Percentiles rank a stretch among this genome's conserved stretches.
These are phyloP conservation scores for Cotesia chilonis DNA, from an alignment of 1,140 invertebrate species.

Conservation along the genomic window DNA sequence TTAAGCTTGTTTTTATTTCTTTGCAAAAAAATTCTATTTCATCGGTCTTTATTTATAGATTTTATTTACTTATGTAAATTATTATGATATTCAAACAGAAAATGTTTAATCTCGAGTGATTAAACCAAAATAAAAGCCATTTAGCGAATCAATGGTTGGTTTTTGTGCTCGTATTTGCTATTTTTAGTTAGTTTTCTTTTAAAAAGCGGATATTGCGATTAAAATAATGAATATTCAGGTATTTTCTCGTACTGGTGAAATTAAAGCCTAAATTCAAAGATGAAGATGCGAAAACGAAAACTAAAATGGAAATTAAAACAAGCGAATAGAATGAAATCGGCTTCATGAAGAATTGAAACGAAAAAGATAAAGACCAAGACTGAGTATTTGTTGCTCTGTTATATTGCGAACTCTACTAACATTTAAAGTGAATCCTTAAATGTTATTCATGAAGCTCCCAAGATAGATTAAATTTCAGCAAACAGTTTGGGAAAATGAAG, in stretches of 20 bases:
- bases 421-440: constrained; percentile 1
- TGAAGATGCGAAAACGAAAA: too few relatives aligned
- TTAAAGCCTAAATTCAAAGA: background rate
- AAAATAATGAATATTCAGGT: background rate
- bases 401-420: background rate
- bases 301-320: too few relatives aligned
- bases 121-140: background rate
- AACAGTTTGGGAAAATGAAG: constrained; percentile 5
- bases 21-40: too few relatives aligned
- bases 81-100: too few relatives aligned
- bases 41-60: too few relatives aligned
- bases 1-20: too few relatives aligned
- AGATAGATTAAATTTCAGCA: background rate
- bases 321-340: background rate
- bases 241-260: constrained; percentile 7
- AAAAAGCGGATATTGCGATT: background rate
- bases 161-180: background rate
- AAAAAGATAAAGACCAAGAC: too few relatives aligned
- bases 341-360: background rate
- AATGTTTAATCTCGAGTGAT: too few relatives aligned
- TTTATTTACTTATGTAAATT: too few relatives aligned
- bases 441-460: constrained; percentile 9
- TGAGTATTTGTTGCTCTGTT: constrained; percentile 1
- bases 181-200: background rate
- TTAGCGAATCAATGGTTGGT: background rate